These are phyloP conservation scores for Petrocephalus zakoni DNA, from an alignment of 2,113 vertebrate genomes.

Conservation along the genomic window DNA sequence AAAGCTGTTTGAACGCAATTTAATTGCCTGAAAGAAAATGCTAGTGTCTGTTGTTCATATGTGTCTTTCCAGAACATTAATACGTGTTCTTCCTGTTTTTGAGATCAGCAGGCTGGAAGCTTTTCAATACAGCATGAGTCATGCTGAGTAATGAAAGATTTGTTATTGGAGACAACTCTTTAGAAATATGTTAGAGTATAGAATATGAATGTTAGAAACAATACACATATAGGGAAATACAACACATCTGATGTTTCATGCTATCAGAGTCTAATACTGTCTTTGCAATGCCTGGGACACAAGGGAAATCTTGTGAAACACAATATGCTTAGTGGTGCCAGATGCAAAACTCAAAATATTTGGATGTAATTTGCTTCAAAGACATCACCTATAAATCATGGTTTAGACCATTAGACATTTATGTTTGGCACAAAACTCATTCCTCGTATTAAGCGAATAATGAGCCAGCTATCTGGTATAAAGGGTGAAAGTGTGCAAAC, in stretches of 20 bases:
- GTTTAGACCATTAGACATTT: neutral
- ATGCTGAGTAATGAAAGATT: neutral
- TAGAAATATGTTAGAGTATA: too few relatives aligned
- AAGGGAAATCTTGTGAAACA: neutral
- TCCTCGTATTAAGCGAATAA: neutral
- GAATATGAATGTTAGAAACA: too few relatives aligned
- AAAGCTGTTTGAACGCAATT: neutral
- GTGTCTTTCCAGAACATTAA: neutral
- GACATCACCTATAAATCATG: neutral
- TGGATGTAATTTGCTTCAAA: neutral
- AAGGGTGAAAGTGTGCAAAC: neutral
- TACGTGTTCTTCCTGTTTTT: neutral
- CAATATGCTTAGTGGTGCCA: neutral
- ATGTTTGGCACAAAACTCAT: neutral
- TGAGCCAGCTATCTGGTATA: neutral
- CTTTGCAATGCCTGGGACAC: neutral
- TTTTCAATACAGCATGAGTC: neutral
- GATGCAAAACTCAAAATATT: neutral
- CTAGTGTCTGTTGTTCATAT: neutral
- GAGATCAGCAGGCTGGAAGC: neutral
- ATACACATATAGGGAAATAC: neutral
- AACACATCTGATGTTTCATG: neutral
- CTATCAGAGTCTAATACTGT: neutral
- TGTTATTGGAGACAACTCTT: neutral
- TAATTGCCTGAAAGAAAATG: neutral